Percentiles rank a stretch among this genome's conserved stretches.
Evolutionary conservation across 2,113 vertebrate species (phyloP).

Genomic region (Bubo scandiacus): DNA sequence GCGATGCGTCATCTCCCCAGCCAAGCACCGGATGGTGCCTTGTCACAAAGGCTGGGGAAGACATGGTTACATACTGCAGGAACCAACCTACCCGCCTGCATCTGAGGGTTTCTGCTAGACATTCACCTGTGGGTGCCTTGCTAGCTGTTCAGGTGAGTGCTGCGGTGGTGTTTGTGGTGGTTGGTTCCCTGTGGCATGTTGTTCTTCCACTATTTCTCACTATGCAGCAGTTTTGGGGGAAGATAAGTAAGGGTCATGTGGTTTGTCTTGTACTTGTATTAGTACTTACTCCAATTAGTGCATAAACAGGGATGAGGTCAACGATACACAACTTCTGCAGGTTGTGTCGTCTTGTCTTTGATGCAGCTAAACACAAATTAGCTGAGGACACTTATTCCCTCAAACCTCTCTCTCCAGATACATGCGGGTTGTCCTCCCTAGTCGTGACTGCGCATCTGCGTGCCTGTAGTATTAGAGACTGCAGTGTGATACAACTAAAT

Average conservation of each 20-base stretch:
- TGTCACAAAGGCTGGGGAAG: background rate
- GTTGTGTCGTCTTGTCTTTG: background rate
- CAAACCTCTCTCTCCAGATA: background rate
- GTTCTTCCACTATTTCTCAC: background rate
- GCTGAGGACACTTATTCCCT: background rate
- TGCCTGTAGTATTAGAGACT: no score
- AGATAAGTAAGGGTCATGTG: background rate
- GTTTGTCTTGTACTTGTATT: background rate
- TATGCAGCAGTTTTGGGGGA: accelerated
- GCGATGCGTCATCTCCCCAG: accelerated
- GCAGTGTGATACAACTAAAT: background rate
- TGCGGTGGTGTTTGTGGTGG: background rate
- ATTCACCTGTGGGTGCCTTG: background rate
- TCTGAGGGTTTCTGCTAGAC: background rate
- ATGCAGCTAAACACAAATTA: background rate
- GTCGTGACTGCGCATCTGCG: background rate
- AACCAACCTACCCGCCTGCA: background rate
- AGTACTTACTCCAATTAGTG: background rate
- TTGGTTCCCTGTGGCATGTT: background rate
- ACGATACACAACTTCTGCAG: background rate
- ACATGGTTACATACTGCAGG: accelerated
- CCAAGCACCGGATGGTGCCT: background rate
- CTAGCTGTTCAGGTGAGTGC: background rate
- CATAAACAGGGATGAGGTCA: background rate
- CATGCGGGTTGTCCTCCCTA: background rate